Evolutionary conservation across 2,797 vertebrate genomes (phyloP), one percentile per base, ranked within the genome.

Genomic region (Scomberomorus guttatus): DNA sequence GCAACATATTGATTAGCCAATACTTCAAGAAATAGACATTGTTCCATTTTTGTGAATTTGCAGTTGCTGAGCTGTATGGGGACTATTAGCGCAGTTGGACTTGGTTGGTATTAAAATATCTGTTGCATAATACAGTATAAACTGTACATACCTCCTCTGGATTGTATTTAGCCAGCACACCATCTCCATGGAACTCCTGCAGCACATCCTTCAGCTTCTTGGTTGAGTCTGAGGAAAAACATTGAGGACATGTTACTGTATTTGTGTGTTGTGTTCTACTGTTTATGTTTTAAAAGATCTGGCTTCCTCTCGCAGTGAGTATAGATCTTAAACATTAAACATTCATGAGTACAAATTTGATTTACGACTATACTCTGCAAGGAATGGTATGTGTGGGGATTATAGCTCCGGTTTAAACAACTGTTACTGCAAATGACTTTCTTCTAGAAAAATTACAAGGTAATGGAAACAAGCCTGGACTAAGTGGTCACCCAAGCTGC

Each of bases 171-270:
- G 97, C 96, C 95, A 98, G 92, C 69, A 98, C 95, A 25, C 98
- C 98, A 89, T 95, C 96, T 85, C 97, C 97, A 87, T 98, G 97
- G 93, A 99, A 98, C 94, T 99, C 97, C 94, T 97, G 96, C 85
- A 98, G 94, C 84, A 98, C 97, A 85, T 98, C 97, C 79, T 97
- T 97, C 89, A 99, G 95, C 94, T 98, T 99, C 96, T 99, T 98
- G 72, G 96, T 98, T 5, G 98, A 98, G 95, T 99, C 98, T 99
- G 79, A 37, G 86, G 75, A 75, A 87, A 94, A 80, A 89, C 71
- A 78, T 37, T 1, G 2, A 62, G 20, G 37, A 65, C 12, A 56
- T 27, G n/a, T 56, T 52, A 29, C 1, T 62, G 17, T 25, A 17
- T 65, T n/a, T 44, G 9, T 50, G 13, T 22, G 50, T 62, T 68